Evolutionary conservation across 2,888 invertebrate species (phyloP).

Genomic region (Meteorus cinctellus): DNA sequence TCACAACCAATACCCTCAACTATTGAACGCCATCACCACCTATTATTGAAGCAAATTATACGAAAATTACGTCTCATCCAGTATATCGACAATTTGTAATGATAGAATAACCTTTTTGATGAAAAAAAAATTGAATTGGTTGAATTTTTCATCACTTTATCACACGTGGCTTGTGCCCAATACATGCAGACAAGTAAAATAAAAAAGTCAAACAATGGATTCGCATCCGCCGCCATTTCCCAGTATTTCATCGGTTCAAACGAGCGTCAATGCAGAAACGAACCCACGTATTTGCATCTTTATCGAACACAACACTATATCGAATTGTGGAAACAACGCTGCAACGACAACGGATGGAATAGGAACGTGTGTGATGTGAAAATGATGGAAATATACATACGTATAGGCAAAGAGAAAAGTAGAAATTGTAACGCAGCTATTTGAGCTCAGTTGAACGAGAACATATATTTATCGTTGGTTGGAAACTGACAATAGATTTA

Average conservation of each 20-base stretch:
- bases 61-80: neutral
- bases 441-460: neutral
- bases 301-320: constrained; percentile 53
- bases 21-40: neutral
- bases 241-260: constrained; percentile 16
- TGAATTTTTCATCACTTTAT: neutral
- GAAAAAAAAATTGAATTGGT: neutral
- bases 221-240: neutral
- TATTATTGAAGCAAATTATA: neutral
- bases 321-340: constrained; percentile 39
- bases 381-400: neutral
- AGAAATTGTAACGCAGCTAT: neutral
- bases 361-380: neutral
- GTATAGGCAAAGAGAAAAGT: neutral
- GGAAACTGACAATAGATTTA: constrained; percentile 9
- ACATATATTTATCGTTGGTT: neutral
- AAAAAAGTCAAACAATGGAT: constrained; percentile 27
- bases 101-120: neutral
- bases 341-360: neutral
- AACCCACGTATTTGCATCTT: constrained; percentile 56
- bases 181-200: neutral
- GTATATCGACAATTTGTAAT: neutral
- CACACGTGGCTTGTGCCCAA: neutral
- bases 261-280: constrained; percentile 30
- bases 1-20: neutral